Evolutionary conservation across 1,140 invertebrate genomes (phyloP), one percentile per base, ranked within the genome.

Genomic region (Drosophila mojavensis): DNA sequence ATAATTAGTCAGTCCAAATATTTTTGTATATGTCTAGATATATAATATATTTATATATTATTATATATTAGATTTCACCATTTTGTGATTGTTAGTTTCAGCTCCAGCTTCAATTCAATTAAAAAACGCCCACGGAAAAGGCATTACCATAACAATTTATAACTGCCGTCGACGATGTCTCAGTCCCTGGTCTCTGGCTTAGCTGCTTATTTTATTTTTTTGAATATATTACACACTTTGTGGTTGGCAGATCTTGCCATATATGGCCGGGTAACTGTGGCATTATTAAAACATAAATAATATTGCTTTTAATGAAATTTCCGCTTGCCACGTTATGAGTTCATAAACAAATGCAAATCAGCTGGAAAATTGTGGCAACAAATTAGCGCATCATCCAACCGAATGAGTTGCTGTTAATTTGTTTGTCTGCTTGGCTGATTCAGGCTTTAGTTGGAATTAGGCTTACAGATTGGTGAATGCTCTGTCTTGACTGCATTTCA

Each of bases 271-370:
- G 67, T 69, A 45, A 39, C 61, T 55, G 67, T 55, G 82, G 67
- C 75, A 66, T 86, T 86, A 86, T 83, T 83, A 83, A 86, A 88
- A 86, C 83, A 86, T 86, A 88, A 86, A 86, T 86, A 78, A 86
- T 86, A 88, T 86, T 79, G 50, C 60, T 60, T 76, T 66, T 79
- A 71, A 68, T 86, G 83, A 81, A 78, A 89, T 86, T 86, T 86
- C 83, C 83, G 83, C 60, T 70, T 15, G 75, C 69, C 75, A 68
- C 77, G 76, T 86, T 88, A 88, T 86, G 76, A 71, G 83, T 86
- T 88, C 77, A 88, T 86, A 80, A 88, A 75, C 72, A 86, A 88
- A 86, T 86, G 79, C 83, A 88, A 86, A 86, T 88, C 53, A 88
- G 69, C 53, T 73, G 79, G 76, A 88, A 86, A 86, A 83, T 79